Base-by-base conservation (phyloP, 2,797 vertebrate genomes). In the Strix occidentalis region DNA sequence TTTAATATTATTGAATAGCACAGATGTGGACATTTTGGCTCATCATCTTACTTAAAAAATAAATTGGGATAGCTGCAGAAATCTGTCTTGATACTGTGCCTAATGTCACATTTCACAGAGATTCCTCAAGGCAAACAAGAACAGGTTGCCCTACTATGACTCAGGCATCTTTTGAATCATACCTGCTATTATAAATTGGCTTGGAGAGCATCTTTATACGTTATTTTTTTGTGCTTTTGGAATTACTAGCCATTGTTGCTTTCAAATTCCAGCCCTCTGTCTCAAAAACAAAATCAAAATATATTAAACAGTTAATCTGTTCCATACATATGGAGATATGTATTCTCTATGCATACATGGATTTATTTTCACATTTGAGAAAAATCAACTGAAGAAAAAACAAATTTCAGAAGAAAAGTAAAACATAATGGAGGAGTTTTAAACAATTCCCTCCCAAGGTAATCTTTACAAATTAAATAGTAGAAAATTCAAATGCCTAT, bases 101-200 rank as follows among this genome's bases (percentile, higher is more conserved):
- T 63, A 83, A 51, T 2, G 0, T 24, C 50, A 78, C 11, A 77
- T 93, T 84, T 84, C 63, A 64, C 28, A 51, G 31, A 92, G 45
- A 88, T 43, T 93, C 77, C 74, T 94, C 64, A 81, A 61, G 43
- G 65, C 50, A 92, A 92, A 83, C 5, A 85, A 75, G 76, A 95
- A 79, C 76, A 93, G 68, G 74, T 68, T 92, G 69, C 53, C 53
- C 76, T 93, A 26, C 41, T 63, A 24, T 65, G 72, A 94, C 53
- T 89, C 63, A 60, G 48, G 18, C 29, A 78, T 37, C 60, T 74
- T 84, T 93, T 85, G 56, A 94, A 89, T 93, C 54, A 92, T 54
- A 89, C 37, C 50, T 89, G 53, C 20, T 80, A 70, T 64, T 80
- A 90, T 37, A 89, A 94, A 83, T 26, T 77, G n/a, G 33, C 57